Conservation (phyloP, 2,113 vertebrate genomes). For the Seriola dumerili region DNA sequence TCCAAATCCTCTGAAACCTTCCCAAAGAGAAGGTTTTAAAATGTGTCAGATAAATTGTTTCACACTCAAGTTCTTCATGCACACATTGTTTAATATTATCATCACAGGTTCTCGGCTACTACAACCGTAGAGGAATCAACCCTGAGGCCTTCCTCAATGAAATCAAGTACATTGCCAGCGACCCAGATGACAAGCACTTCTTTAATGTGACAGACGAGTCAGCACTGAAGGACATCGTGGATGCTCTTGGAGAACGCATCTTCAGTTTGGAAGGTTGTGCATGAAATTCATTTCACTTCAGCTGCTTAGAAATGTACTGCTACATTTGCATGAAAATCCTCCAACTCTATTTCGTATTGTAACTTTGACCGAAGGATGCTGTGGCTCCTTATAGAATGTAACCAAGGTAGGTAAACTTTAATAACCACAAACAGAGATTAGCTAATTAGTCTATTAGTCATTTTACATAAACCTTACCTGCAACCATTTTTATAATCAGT, state of each 20-base stretch:
- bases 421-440: not conserved
- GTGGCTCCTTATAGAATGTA: not conserved
- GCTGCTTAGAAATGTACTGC: not conserved
- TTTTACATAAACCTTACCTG: not conserved
- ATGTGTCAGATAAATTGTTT: not conserved
- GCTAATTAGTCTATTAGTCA: too few species aligned
- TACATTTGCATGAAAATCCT: not conserved
- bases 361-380: not conserved
- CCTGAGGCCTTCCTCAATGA: slow-evolving; percentile 95
- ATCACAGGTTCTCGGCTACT: slow-evolving; percentile 94
- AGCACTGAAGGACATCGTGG: slow-evolving; percentile 96
- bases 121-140: slow-evolving; percentile 97
- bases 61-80: not conserved
- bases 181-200: slow-evolving; percentile 97
- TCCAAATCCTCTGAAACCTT: slow-evolving; percentile 18
- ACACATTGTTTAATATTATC: slow-evolving; percentile 1
- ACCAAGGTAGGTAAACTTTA: not conserved
- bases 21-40: not conserved
- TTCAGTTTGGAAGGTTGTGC: slow-evolving; percentile 94
- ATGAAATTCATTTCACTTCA: not conserved
- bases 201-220: slow-evolving; percentile 97
- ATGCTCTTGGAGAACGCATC: slow-evolving; percentile 95
- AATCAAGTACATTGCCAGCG: slow-evolving; percentile 97
- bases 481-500: not conserved
- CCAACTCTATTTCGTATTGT: not conserved